Evolutionary conservation across 1,140 invertebrate species (phyloP).

Genomic region (Brachionus angularis): DNA sequence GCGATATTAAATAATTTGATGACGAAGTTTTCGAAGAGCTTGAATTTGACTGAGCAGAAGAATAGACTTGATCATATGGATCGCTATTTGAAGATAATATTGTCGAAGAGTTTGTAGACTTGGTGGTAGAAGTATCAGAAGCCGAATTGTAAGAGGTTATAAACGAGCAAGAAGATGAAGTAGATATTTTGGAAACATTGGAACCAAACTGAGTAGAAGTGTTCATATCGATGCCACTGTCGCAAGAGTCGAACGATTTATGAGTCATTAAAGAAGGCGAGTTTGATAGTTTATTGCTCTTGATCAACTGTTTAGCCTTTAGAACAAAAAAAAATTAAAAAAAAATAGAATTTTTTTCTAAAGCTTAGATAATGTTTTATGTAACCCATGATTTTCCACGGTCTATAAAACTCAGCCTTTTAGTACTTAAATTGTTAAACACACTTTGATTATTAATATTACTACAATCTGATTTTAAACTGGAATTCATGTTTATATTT

Average conservation of each 20-base stretch:
- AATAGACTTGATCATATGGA: too few species aligned
- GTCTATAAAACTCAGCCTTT: constrained; percentile 19
- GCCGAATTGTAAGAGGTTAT: background rate
- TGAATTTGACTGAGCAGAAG: background rate
- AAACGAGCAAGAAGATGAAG: constrained; percentile 18
- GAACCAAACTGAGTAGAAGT: constrained; percentile 8
- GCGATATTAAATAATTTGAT: background rate
- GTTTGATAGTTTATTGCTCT: constrained; percentile 1
- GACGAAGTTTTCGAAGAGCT: background rate
- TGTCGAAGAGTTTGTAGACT: too few species aligned
- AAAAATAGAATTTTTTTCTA: background rate
- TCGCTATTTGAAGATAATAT: too few species aligned
- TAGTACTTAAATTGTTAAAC: background rate
- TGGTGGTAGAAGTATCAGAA: too few species aligned
- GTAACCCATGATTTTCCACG: constrained; percentile 34
- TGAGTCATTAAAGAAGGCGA: constrained; percentile 1
- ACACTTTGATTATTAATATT: too few species aligned
- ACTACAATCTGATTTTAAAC: too few species aligned
- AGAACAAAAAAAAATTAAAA: background rate
- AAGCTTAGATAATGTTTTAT: too few species aligned
- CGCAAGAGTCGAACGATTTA: constrained; percentile 26
- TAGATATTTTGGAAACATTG: constrained; percentile 27
- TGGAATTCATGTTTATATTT: too few species aligned
- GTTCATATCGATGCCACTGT: constrained; percentile 23
- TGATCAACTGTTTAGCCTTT: constrained; percentile 25